phyloP scores from a whole-genome alignment of 2,113 vertebrate species.

The Actenoides lindsayi region DNA sequence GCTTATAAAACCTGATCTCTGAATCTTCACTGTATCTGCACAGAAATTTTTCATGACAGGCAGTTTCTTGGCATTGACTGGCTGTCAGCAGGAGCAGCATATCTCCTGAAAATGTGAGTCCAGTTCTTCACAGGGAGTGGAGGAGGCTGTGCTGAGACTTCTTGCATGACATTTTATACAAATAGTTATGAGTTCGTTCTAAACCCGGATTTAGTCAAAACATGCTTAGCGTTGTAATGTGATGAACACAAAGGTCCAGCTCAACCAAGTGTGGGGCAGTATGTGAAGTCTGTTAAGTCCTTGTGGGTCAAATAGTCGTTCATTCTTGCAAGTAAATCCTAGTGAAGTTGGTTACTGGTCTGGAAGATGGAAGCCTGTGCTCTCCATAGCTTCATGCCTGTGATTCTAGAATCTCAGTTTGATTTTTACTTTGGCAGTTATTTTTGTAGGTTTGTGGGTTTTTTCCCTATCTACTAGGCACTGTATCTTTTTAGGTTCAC shows the following conservation, averaged over 20 bases:
- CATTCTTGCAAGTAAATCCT: background rate
- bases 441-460: too few species aligned
- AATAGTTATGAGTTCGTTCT: background rate
- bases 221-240: fast-evolving
- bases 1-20: background rate
- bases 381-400: background rate
- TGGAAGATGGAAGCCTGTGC: background rate
- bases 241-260: background rate
- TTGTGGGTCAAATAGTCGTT: background rate
- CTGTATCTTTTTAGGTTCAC: background rate
- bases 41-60: constrained; percentile 7
- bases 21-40: background rate
- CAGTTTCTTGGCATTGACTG: background rate
- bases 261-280: background rate
- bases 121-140: background rate
- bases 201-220: background rate
- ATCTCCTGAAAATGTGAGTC: constrained; percentile 2
- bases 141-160: background rate
- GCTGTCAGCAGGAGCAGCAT: background rate
- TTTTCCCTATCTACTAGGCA: too few species aligned
- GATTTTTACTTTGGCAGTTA: background rate
- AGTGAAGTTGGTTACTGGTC: background rate
- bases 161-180: background rate
- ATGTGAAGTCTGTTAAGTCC: background rate
- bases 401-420: background rate